Conservation (phyloP, 1,140 invertebrate species). For the Trichoplusia ni region DNA sequence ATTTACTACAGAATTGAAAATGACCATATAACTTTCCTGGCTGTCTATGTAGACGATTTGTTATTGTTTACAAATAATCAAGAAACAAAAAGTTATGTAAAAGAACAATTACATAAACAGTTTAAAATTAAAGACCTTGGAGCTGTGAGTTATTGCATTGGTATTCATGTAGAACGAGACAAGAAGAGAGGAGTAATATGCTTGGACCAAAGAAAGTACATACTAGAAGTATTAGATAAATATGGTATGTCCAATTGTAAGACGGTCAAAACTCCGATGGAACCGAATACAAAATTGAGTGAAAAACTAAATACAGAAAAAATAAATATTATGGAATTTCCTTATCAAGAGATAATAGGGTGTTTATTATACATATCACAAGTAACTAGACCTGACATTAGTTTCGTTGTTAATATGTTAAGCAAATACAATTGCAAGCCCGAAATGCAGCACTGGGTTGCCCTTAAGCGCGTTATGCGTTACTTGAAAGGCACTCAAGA, state of each 20-base stretch:
- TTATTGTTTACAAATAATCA: conserved; percentile 38
- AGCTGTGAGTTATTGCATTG: conserved; percentile 36
- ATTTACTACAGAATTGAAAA: conserved; percentile 38
- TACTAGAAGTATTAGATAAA: conserved; percentile 40
- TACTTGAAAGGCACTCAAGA: conserved; percentile 46
- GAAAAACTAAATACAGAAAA: no score
- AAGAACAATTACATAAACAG: conserved; percentile 7
- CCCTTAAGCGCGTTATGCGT: conserved; percentile 39
- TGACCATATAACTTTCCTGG: conserved; percentile 33
- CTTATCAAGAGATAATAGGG: conserved; percentile 30
- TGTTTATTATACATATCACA: conserved; percentile 36
- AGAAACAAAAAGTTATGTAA: conserved; percentile 26
- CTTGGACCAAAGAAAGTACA: conserved; percentile 42
- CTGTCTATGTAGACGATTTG: conserved; percentile 41
- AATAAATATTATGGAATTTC: neutral
- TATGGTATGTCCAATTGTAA: conserved; percentile 47
- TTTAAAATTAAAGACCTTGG: conserved; percentile 48
- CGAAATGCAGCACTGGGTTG: conserved; percentile 29
- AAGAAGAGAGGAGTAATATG: conserved; percentile 25
- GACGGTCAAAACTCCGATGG: conserved; percentile 36
- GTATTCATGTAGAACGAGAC: conserved; percentile 45
- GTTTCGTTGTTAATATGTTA: conserved; percentile 23
- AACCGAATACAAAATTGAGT: no score
- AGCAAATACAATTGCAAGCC: conserved; percentile 26
- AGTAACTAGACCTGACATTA: conserved; percentile 28